These are phyloP conservation scores for Eolophus roseicapilla DNA, from an alignment of 2,113 vertebrate species.

Conservation along the genomic window DNA sequence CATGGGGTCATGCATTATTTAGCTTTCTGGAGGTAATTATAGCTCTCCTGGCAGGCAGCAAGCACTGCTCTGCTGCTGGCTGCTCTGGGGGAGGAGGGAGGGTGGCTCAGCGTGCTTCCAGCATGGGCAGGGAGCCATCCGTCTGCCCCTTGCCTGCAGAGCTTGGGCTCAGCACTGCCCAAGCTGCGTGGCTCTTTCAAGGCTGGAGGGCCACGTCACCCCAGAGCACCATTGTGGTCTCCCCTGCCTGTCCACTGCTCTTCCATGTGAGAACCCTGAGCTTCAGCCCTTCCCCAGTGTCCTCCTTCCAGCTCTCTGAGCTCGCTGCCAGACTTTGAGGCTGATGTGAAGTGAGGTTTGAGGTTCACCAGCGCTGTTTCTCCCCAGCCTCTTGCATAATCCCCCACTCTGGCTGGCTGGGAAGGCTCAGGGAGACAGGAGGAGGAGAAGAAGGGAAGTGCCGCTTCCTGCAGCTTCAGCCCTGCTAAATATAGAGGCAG, in stretches of 20 bases:
- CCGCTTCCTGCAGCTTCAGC: not conserved
- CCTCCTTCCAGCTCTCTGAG: not conserved
- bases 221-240: accelerated
- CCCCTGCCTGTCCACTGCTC: too few species aligned
- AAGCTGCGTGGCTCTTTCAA: accelerated
- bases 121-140: not conserved
- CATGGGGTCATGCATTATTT: not conserved
- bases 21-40: not conserved
- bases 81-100: not conserved
- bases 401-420: not conserved
- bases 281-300: not conserved
- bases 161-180: not conserved
- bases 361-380: not conserved
- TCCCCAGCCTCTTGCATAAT: not conserved
- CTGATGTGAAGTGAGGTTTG: not conserved
- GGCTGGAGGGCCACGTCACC: not conserved
- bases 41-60: not conserved
- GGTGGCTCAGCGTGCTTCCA: not conserved
- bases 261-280: not conserved
- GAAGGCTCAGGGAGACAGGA: not conserved
- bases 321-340: not conserved
- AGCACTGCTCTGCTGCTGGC: not conserved
- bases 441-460: not conserved
- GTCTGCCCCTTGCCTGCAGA: not conserved
- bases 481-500: not conserved